phyloP scores from a whole-genome alignment of 2,113 vertebrate genomes.

The Panthera tigris region DNA sequence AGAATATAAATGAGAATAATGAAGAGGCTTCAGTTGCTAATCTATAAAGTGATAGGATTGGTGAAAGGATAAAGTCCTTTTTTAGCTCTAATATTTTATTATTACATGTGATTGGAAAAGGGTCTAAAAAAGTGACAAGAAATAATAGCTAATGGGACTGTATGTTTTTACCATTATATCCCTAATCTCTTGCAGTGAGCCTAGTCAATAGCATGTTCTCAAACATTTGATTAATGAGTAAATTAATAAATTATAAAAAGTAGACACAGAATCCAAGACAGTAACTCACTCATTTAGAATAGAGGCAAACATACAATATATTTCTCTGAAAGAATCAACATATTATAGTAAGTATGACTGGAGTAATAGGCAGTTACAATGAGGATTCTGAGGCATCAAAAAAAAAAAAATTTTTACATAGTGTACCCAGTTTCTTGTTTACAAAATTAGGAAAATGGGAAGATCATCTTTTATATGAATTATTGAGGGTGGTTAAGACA shows the following conservation, averaged over 20 bases:
- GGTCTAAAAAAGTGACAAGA: neutral
- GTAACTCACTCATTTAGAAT: neutral
- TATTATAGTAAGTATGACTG: neutral
- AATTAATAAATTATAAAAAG: neutral
- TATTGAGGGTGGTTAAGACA: neutral
- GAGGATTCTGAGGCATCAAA: neutral
- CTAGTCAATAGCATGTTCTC: neutral
- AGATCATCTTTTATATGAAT: neutral
- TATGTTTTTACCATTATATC: conserved; percentile 1
- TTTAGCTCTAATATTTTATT: neutral
- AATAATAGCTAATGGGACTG: neutral
- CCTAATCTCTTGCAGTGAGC: neutral
- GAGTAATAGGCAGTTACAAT: neutral
- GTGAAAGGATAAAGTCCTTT: neutral
- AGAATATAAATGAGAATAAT: neutral
- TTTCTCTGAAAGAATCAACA: neutral
- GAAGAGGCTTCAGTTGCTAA: neutral
- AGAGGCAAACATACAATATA: neutral
- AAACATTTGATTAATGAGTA: neutral
- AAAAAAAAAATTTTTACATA: neutral
- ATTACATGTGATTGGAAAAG: conserved; percentile 3
- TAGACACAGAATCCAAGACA: neutral
- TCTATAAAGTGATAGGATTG: neutral
- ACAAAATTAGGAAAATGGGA: conserved; percentile 8
- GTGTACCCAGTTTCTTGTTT: neutral